Conservation (phyloP, 23 tunicate species). For the Trididemnum nubilum region DNA sequence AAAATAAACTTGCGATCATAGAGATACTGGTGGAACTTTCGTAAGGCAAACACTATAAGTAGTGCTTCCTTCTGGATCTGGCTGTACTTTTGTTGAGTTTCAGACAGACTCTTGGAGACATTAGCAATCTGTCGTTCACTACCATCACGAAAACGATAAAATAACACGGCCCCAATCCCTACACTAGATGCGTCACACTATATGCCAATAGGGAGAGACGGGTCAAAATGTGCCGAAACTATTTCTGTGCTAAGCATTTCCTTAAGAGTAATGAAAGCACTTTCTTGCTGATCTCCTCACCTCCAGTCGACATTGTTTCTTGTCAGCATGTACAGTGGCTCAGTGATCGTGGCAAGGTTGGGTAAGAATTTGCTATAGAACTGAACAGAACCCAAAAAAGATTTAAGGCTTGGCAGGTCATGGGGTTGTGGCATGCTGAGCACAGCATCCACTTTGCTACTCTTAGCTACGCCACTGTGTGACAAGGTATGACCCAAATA, state of each 20-base stretch:
- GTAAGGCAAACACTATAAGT: constrained; percentile 1
- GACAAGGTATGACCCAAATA: constrained; percentile 39
- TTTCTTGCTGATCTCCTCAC: constrained; percentile 14
- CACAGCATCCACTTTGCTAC: constrained; percentile 39
- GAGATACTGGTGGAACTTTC: too few relatives aligned
- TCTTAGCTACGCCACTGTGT: constrained; percentile 14
- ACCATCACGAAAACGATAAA: constrained; percentile 23
- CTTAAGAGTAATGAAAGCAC: constrained; percentile 4
- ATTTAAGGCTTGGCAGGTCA: constrained; percentile 17
- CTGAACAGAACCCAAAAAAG: constrained; percentile 43
- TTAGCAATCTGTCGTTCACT: constrained; percentile 35
- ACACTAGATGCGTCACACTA: constrained; percentile 19
- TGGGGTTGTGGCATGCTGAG: constrained; percentile 31
- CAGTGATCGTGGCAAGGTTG: constrained; percentile 30
- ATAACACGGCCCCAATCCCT: constrained; percentile 35
- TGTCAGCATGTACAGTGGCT: constrained; percentile 17
- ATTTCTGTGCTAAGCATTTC: background rate
- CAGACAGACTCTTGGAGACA: constrained; percentile 23
- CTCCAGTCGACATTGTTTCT: constrained; percentile 13
- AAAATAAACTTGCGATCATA: constrained; percentile 28
- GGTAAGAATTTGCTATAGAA: constrained; percentile 36
- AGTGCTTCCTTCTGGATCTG: constrained; percentile 36
- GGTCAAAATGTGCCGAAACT: constrained; percentile 31
- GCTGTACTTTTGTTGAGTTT: constrained; percentile 30
- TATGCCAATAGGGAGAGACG: constrained; percentile 15